Percentiles rank a stretch among this genome's conserved stretches.
phyloP scores from a whole-genome alignment of 1,140 invertebrate genomes.

The Hylaeus anthracinus region DNA sequence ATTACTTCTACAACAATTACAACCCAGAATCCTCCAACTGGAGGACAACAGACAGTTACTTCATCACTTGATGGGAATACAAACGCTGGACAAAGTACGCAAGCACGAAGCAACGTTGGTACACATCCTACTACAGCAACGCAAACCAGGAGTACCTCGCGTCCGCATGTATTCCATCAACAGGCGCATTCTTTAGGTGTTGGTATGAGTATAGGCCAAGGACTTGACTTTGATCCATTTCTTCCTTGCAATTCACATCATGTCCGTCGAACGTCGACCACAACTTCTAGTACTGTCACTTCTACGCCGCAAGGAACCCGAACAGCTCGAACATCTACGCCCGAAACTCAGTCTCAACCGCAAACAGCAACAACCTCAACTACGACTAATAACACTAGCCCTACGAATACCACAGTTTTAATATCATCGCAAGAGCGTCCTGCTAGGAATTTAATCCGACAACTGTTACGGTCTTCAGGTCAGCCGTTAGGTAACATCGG shows the following conservation, averaged over 20 bases:
- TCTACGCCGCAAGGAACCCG: slow-evolving; percentile 66
- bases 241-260: slow-evolving; percentile 87
- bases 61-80: slow-evolving; percentile 53
- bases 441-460: slow-evolving; percentile 31
- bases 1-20: slow-evolving; percentile 51
- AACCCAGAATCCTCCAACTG: slow-evolving; percentile 36
- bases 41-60: slow-evolving; percentile 31
- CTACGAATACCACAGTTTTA: slow-evolving; percentile 44
- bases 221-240: slow-evolving; percentile 84
- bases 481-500: slow-evolving; percentile 33
- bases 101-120: slow-evolving; percentile 83
- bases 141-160: slow-evolving; percentile 84
- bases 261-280: slow-evolving; percentile 70
- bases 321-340: slow-evolving; percentile 53
- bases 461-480: slow-evolving; percentile 2
- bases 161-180: slow-evolving; percentile 84
- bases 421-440: slow-evolving; percentile 23
- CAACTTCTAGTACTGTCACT: slow-evolving; percentile 50
- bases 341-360: slow-evolving; percentile 59
- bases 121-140: slow-evolving; percentile 86
- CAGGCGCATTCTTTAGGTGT: slow-evolving; percentile 72
- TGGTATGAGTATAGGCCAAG: slow-evolving; percentile 76
- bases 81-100: slow-evolving; percentile 80
- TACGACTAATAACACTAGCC: slow-evolving; percentile 35
- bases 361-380: slow-evolving; percentile 61